A percentile compares a stretch with the other conserved stretches of the same genome.
phyloP scores from a whole-genome alignment of 2,113 vertebrate genomes.

The Uropsilus gracilis region DNA sequence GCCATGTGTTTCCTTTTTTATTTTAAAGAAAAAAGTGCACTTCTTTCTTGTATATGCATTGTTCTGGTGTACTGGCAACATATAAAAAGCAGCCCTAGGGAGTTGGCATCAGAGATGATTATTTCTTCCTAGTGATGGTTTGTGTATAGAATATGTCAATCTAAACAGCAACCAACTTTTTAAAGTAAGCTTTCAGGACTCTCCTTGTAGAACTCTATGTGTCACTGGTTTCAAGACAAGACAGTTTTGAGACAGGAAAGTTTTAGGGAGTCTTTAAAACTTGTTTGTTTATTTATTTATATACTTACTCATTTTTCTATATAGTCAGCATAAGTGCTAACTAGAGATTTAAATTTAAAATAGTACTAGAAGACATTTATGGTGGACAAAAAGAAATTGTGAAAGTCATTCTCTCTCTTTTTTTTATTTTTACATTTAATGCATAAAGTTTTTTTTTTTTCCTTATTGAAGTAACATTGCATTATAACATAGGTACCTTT shows the following conservation, averaged over 20 bases:
- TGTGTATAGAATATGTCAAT: conserved; percentile 78
- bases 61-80: conserved; percentile 54
- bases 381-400: conserved; percentile 74
- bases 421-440: too few species aligned
- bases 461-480: too few species aligned
- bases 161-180: conserved; percentile 64
- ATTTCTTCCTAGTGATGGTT: conserved; percentile 70
- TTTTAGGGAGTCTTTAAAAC: conserved; percentile 49
- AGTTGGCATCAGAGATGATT: conserved; percentile 77
- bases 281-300: neutral
- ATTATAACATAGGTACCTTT: too few species aligned
- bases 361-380: conserved; percentile 69
- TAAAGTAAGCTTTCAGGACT: conserved; percentile 43
- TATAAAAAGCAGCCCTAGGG: conserved; percentile 57
- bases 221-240: conserved; percentile 70
- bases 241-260: conserved; percentile 62
- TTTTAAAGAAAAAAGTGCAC: conserved; percentile 25
- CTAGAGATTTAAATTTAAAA: conserved; percentile 73
- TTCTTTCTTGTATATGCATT: conserved; percentile 27
- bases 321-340: conserved; percentile 69
- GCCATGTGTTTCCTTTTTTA: conserved; percentile 20
- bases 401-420: too few species aligned
- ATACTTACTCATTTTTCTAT: neutral
- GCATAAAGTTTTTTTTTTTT: too few species aligned
- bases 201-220: conserved; percentile 69